Evolutionary conservation across 1,140 invertebrate genomes (phyloP), one percentile per base, ranked within the genome.

Genomic region (Neelides sp.): DNA sequence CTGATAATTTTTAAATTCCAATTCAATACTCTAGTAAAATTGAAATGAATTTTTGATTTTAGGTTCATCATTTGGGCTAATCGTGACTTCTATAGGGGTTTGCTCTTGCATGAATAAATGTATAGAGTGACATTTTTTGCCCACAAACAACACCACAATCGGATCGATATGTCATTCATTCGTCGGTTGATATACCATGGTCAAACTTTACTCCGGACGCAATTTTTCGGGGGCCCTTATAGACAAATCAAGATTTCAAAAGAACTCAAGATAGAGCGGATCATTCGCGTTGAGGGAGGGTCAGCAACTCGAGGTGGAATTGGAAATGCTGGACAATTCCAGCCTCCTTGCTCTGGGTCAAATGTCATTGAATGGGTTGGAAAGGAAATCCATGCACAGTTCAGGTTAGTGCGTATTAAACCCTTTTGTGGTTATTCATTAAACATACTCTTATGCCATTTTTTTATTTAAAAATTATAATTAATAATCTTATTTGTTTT

Each of bases 381-480:
- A 0, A 32, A 54, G 42, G 48, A 52, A 48, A 44, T 55, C 13
- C 53, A 55, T n/a, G 13, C 47, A 17, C 43, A 48, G 17, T 24
- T 43, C 22, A 49, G 55, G 52, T 54, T 23, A 13, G 39, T 20
- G 17, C 15, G 28, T 36, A 19, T 15, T 20, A 8, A 24, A 7
- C 23, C 3, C 7, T 35, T 19, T 37, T 24, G 13, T 10, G 10
- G 30, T 10, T 3, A 48, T 36, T 40, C 7, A 5, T n/a, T 48
- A 34, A n/a, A 50, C 40, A 23, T 43, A 5, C 20, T 44, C 22
- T 3, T 50, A 43, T 8, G 5, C 26, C 17, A 7, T 32, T 32
- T 43, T 43, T 19, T n/a, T n/a, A n/a, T n/a, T n/a, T n/a, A n/a
- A n/a, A n/a, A n/a, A n/a, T n/a, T n/a, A n/a, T n/a, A n/a, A n/a